Conservation (phyloP, 2,113 vertebrate genomes). For the Datnioides undecimradiatus region DNA sequence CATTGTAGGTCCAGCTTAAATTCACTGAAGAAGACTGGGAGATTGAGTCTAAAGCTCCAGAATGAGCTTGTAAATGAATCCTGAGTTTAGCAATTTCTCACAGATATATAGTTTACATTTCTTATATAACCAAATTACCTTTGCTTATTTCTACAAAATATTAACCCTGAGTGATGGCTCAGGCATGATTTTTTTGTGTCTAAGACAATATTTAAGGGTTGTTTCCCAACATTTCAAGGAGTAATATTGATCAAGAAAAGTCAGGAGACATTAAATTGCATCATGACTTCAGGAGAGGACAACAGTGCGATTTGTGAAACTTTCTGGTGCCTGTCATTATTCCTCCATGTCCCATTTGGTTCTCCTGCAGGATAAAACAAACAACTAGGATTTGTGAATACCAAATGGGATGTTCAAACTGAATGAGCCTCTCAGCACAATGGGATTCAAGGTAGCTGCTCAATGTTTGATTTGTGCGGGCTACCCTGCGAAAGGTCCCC, state of each 20-base stretch:
- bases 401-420: slow-evolving; percentile 20
- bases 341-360: not conserved
- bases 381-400: slow-evolving; percentile 1
- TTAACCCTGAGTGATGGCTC: too few species aligned
- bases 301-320: not conserved
- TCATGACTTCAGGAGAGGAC: not conserved
- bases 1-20: not conserved
- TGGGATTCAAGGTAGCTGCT: slow-evolving; percentile 38
- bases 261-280: not conserved
- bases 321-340: not conserved
- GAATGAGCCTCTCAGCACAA: slow-evolving; percentile 7
- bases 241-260: not conserved
- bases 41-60: not conserved
- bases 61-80: not conserved
- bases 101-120: not conserved
- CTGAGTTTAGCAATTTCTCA: too few species aligned
- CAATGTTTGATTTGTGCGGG: slow-evolving; percentile 41
- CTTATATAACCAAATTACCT: not conserved
- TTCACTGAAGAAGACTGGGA: not conserved
- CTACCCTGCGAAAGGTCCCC: slow-evolving; percentile 21
- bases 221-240: not conserved
- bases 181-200: not conserved
- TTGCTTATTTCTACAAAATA: not conserved
- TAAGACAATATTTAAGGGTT: not conserved
- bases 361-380: slow-evolving; percentile 6